Percentiles rank a stretch among this genome's conserved stretches.
Conservation (phyloP, 2,888 invertebrate species). For the Notocelia uddmanniana region DNA sequence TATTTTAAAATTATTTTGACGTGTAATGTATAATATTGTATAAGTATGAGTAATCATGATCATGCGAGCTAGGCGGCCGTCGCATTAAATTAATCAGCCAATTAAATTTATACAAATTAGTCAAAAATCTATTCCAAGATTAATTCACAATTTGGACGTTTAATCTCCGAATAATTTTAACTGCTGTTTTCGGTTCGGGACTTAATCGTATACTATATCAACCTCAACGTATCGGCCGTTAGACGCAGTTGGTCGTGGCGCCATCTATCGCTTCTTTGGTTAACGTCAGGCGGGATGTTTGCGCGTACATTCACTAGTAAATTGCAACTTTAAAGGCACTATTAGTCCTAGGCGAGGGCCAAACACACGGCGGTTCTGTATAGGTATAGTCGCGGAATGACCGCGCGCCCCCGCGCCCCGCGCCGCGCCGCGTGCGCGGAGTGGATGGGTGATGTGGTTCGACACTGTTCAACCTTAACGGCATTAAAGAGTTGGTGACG, state of each 20-base stretch:
- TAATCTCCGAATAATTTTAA: not conserved
- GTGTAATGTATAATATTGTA: too few relatives aligned
- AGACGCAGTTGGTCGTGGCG: slow-evolving; percentile 18
- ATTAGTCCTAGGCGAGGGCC: slow-evolving; percentile 16
- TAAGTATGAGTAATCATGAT: too few relatives aligned
- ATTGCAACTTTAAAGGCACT: slow-evolving; percentile 41
- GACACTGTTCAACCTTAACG: too few relatives aligned
- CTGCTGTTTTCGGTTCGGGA: not conserved
- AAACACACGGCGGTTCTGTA: not conserved
- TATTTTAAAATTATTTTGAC: too few relatives aligned
- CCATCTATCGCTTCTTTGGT: slow-evolving; percentile 64
- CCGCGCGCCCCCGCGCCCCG: too few relatives aligned
- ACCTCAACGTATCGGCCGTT: not conserved
- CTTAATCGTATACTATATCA: not conserved
- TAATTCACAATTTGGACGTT: not conserved
- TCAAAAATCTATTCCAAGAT: too few relatives aligned
- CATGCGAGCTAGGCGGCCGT: too few relatives aligned
- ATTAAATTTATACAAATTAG: not conserved
- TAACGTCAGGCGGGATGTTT: slow-evolving; percentile 62
- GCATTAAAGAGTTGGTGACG: too few relatives aligned
- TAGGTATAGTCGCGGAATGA: too few relatives aligned
- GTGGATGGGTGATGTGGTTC: too few relatives aligned
- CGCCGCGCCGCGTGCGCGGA: too few relatives aligned
- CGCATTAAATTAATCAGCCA: too few relatives aligned
- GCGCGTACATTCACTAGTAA: slow-evolving; percentile 53